phyloP scores from a whole-genome alignment of 2,113 vertebrate species.

The Gymnarchus niloticus region DNA sequence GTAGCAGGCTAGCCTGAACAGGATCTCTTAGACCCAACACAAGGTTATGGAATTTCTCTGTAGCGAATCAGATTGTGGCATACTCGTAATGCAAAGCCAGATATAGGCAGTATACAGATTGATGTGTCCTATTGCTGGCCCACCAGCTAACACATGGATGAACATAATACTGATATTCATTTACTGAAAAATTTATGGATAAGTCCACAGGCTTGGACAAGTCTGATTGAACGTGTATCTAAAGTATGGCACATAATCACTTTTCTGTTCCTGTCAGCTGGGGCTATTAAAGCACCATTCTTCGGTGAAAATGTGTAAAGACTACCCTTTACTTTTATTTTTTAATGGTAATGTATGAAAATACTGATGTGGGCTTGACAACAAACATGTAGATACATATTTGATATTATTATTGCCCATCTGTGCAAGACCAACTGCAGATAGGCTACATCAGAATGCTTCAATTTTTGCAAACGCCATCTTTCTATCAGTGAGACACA shows the following conservation, averaged over 20 bases:
- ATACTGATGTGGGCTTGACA: neutral
- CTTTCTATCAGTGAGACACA: too few relatives aligned
- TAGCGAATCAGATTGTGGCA: neutral
- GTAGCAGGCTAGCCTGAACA: neutral
- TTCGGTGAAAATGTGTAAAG: neutral
- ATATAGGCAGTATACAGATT: neutral
- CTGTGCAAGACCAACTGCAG: too few relatives aligned
- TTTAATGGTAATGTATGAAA: neutral
- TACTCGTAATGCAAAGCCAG: neutral
- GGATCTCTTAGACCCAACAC: neutral
- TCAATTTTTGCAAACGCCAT: too few relatives aligned
- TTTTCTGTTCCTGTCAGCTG: neutral
- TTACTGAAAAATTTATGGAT: neutral
- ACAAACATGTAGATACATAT: neutral
- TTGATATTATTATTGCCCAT: too few relatives aligned
- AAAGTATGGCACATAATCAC: neutral
- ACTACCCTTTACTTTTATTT: neutral
- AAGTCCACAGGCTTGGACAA: neutral
- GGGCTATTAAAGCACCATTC: neutral
- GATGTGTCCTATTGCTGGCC: neutral
- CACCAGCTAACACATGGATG: neutral
- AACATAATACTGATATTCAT: too few relatives aligned
- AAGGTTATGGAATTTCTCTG: neutral
- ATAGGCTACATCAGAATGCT: too few relatives aligned
- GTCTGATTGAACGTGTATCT: neutral